phyloP scores from a whole-genome alignment of 2,797 vertebrate genomes.

The Ctenosaura bakeri region DNA sequence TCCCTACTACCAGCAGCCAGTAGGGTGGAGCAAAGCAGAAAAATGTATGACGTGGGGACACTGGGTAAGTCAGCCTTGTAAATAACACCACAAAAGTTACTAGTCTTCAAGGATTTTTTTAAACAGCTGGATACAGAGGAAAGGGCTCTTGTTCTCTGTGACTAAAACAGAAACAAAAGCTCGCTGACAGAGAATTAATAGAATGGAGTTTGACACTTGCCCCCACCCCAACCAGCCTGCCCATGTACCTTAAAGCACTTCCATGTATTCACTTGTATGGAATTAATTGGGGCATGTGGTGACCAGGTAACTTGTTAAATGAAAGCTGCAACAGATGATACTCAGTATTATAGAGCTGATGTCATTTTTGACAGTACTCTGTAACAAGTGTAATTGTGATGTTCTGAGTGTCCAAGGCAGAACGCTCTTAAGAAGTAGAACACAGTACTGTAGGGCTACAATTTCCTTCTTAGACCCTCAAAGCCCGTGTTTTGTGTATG shows the following conservation, averaged over 20 bases:
- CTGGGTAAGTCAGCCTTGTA: neutral
- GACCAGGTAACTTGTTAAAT: neutral
- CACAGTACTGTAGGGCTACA: neutral
- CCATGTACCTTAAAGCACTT: neutral
- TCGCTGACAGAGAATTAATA: neutral
- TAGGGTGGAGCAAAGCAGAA: neutral
- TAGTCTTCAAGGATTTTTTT: neutral
- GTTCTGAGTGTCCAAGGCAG: neutral
- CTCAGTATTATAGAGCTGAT: neutral
- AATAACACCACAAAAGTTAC: neutral
- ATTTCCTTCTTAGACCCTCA: neutral
- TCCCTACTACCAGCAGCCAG: neutral
- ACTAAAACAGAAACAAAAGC: neutral
- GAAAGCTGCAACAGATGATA: neutral
- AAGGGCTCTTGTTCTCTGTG: neutral
- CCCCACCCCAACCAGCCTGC: neutral
- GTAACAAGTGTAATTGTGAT: neutral
- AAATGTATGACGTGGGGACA: neutral
- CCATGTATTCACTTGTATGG: neutral
- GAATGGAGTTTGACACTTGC: neutral
- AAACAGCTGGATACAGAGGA: neutral
- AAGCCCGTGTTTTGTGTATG: neutral
- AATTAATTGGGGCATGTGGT: neutral
- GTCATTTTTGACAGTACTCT: neutral
- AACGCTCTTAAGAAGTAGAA: neutral